A percentile compares a stretch with the other conserved stretches of the same genome.
Evolutionary conservation across 2,113 vertebrate species (phyloP).

Genomic region (Hystrix brachyura): DNA sequence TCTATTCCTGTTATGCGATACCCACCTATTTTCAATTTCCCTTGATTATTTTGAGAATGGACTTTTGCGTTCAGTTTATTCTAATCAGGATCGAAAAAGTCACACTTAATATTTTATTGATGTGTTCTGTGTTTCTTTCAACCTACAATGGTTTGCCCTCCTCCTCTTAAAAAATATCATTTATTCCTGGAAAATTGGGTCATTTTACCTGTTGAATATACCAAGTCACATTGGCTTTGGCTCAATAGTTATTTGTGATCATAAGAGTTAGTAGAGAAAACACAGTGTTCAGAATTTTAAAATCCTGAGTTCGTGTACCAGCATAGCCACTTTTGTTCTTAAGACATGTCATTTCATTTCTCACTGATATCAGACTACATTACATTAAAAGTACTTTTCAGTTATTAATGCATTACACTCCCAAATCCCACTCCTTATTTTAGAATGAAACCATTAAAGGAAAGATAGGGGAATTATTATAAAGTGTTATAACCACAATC

Average conservation of each 20-base stretch:
- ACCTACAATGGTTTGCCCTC: neutral
- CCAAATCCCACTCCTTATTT: neutral
- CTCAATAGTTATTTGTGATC: conserved; percentile 27
- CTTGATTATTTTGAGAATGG: conserved; percentile 5
- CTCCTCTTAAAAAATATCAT: neutral
- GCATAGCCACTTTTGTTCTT: neutral
- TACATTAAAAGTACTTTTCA: neutral
- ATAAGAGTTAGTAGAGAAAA: neutral
- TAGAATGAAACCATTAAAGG: conserved; percentile 42
- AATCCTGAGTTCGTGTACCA: neutral
- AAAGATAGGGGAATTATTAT: neutral
- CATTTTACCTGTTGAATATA: conserved; percentile 10
- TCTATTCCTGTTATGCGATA: neutral
- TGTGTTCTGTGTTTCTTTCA: neutral
- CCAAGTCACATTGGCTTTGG: neutral
- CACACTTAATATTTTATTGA: neutral
- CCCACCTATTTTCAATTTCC: neutral
- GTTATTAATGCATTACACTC: neutral
- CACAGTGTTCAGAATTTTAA: conserved; percentile 8
- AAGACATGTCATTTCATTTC: neutral
- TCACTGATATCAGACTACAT: neutral
- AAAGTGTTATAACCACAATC: neutral
- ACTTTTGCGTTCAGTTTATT: conserved; percentile 12
- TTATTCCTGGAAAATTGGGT: conserved; percentile 11
- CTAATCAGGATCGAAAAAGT: neutral